These are phyloP conservation scores for Mungos mungo DNA, from an alignment of 2,113 vertebrate species.

Conservation along the genomic window DNA sequence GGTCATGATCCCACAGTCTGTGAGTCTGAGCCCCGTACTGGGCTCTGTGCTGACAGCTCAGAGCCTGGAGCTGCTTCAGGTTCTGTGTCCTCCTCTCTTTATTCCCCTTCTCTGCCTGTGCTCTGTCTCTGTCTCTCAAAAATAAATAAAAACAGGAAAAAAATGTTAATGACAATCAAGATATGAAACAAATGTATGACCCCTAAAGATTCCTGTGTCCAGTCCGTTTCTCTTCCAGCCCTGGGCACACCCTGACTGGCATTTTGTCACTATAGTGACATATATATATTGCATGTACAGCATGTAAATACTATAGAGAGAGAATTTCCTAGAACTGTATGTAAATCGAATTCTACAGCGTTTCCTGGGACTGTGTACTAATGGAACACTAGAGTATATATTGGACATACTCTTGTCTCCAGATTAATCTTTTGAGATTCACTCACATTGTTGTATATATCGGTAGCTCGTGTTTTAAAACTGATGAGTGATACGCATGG, in stretches of 20 bases:
- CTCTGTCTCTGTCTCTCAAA: too few relatives aligned
- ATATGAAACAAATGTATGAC: not conserved
- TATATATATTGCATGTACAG: not conserved
- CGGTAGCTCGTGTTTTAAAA: not conserved
- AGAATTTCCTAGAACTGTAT: too few relatives aligned
- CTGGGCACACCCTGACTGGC: not conserved
- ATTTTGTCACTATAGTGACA: not conserved
- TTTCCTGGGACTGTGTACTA: not conserved
- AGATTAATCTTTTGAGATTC: not conserved
- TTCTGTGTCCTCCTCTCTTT: too few relatives aligned
- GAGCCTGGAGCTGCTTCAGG: too few relatives aligned
- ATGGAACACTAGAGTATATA: not conserved
- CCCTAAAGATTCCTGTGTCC: not conserved
- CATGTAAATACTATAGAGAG: not conserved
- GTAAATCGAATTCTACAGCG: not conserved
- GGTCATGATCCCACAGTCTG: too few relatives aligned
- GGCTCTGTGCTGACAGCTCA: too few relatives aligned
- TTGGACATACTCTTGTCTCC: not conserved
- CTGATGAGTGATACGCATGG: not conserved
- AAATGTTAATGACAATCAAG: not conserved
- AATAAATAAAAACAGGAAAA: too few relatives aligned
- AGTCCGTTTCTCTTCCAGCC: not conserved
- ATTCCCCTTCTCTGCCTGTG: too few relatives aligned
- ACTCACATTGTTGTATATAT: not conserved
- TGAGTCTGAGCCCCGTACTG: too few relatives aligned